Percentiles rank a stretch among this genome's conserved stretches.
These are phyloP conservation scores for Pseudoips prasinana DNA, from an alignment of 2,888 invertebrate genomes.

Conservation along the genomic window DNA sequence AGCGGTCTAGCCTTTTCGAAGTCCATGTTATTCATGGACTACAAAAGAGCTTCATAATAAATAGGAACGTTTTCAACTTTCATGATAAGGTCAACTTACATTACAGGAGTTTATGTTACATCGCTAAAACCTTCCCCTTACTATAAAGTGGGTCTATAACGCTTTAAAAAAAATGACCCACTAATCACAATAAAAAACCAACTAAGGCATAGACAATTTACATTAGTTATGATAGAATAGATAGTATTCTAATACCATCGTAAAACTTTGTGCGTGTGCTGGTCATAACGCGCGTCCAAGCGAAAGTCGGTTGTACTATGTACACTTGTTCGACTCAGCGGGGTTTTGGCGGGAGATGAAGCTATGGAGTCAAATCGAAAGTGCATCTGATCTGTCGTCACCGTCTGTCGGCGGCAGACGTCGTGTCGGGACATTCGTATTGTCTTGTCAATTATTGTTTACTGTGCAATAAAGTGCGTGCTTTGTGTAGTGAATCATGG, in stretches of 20 bases:
- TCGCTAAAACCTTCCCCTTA: too few relatives aligned
- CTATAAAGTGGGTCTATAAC: too few relatives aligned
- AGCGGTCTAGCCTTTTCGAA: too few relatives aligned
- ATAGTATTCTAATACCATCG: conserved; percentile 6
- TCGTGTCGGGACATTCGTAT: conserved; percentile 32
- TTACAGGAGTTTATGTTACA: too few relatives aligned
- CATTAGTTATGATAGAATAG: conserved; percentile 13
- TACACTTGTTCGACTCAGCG: conserved; percentile 16
- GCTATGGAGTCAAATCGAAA: conserved; percentile 40
- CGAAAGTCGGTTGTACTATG: conserved; percentile 18
- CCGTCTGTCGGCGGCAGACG: conserved; percentile 50
- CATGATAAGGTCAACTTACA: too few relatives aligned
- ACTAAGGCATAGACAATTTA: too few relatives aligned
- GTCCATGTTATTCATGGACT: too few relatives aligned
- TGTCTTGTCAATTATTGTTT: conserved; percentile 24
- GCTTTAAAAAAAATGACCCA: too few relatives aligned
- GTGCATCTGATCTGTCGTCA: conserved; percentile 54
- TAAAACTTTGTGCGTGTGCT: conserved; percentile 30
- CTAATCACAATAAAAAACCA: too few relatives aligned
- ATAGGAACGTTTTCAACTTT: too few relatives aligned
- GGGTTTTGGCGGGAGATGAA: conserved; percentile 35
- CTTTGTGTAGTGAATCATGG: conserved; percentile 47
- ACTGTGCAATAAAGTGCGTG: conserved; percentile 27
- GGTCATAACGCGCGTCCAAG: conserved; percentile 25
- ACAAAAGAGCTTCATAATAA: too few relatives aligned